Base-by-base conservation (phyloP, 1,140 invertebrate genomes). In the Hylaeus anthracinus region DNA sequence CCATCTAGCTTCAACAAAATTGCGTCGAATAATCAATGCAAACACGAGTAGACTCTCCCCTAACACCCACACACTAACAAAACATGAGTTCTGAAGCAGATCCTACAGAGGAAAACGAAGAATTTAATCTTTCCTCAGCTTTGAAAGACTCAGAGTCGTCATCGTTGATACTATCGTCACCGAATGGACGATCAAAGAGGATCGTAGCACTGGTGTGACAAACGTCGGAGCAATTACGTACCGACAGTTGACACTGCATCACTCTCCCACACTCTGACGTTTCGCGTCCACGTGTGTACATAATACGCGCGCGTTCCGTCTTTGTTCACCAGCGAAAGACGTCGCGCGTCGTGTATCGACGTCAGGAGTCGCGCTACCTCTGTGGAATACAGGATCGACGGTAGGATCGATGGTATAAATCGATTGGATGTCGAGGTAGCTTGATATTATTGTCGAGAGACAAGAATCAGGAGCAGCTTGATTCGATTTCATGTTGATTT, bases 171-270 rank as follows among this genome's bases (percentile, higher is more conserved):
- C 76, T 65, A 80, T 78, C 77, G 56, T 48, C 3, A 26, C 26
- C 26, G 26, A 60, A 55, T 26, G 63, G n/a, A 61, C 56, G 63
- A 37, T 2, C 45, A 74, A 81, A 81, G 26, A 26, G 73, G 45
- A 74, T 79, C 69, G 26, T 43, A 75, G 10, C 55, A 77, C 73
- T 6, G 55, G 67, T 41, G 79, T 83, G 81, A 88, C 77, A 81
- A 87, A 87, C 81, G 82, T 67, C 82, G 70, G 74, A 76, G 76
- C 87, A 87, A 88, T 89, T 89, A 86, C 72, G 78, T 84, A 88
- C 88, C 65, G 86, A 86, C 86, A 81, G 80, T 69, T 51, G 58
- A 64, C 64, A 14, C 55, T 72, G 37, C 41, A 41, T 69, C 72
- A 37, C 51, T 60, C 41, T 15, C 41, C 41, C 12, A 37, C n/a